Base-by-base conservation (phyloP, 2,797 vertebrate genomes). In the Gallirallus australis region DNA sequence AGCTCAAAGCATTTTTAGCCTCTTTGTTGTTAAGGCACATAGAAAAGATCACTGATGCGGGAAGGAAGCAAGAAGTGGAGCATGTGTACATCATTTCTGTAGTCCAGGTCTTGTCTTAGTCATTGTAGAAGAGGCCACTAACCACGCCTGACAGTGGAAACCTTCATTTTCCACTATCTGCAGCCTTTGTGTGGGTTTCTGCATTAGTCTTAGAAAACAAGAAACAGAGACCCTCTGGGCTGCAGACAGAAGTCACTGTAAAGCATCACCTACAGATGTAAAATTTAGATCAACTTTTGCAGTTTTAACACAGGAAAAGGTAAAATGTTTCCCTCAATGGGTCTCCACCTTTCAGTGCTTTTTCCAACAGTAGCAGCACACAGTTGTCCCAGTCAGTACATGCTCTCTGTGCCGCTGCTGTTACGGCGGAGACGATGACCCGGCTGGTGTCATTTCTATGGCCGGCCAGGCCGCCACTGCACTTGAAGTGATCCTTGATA, bases 401-500 rank as follows among this genome's bases (percentile, higher is more conserved):
- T 73, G 23, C 10, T 70, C 37, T 80, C 27, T 53, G 59, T 1
- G 3, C 42, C 53, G 84, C 52, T 2, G 1, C 23, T 79, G 31
- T 69, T 66, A 72, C 30, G 52, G 33, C 28, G 37, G 54, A 27
- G 56, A 72, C 59, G 79, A 6, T 76, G 80, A 81, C 64, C 57
- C 31, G 47, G 45, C 47, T 73, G 35, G 57, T 90, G 86, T 83
- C 30, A 71, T 54, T 96, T 82, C 79, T 56, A 33, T 4, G 6
- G 59, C 88, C 6, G 9, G 42, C 56, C 56, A 73, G 72, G 75
- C 85, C 85, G 63, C 85, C 14, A 28, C 63, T 78, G 65, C 83
- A 48, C 68, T 86, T 81, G 54, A 91, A 94, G 37, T 70, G 70
- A 93, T 94, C 72, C 77, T 91, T 89, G 95, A 93, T 91, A 93